Conservation (phyloP, 2,888 invertebrate species). For the Pemphredon lugubris region DNA sequence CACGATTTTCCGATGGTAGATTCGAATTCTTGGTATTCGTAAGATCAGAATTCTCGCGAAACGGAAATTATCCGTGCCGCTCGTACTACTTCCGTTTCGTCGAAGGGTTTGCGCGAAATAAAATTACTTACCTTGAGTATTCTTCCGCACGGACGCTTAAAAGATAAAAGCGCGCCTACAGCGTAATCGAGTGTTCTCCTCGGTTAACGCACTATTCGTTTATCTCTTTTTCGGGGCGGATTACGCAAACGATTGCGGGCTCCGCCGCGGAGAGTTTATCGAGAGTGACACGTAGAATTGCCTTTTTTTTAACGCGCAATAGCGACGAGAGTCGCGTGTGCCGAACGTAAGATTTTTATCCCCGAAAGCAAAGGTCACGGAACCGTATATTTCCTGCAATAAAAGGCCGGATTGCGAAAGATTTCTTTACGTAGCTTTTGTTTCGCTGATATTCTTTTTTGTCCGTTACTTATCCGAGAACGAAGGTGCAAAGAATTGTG, state of each 20-base stretch:
- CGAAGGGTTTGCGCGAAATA: too few relatives aligned
- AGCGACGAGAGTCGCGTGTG: constrained; percentile 22
- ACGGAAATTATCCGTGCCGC: too few relatives aligned
- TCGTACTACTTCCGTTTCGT: too few relatives aligned
- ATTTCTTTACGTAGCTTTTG: neutral
- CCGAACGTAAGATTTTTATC: constrained; percentile 15
- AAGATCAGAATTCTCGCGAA: too few relatives aligned
- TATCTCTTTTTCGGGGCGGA: constrained; percentile 33
- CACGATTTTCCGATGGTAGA: too few relatives aligned
- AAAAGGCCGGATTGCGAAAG: constrained; percentile 8
- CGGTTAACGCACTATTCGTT: constrained; percentile 34
- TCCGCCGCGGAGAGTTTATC: constrained; percentile 12
- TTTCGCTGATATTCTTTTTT: too few relatives aligned
- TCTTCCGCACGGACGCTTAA: constrained; percentile 20
- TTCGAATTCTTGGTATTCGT: too few relatives aligned
- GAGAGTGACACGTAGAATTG: neutral
- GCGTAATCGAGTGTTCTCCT: neutral
- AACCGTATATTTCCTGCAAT: constrained; percentile 36
- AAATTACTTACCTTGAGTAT: neutral
- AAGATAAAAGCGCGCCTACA: constrained; percentile 11
- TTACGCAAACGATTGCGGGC: constrained; percentile 30
- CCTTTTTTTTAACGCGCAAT: neutral
- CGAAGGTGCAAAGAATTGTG: too few relatives aligned
- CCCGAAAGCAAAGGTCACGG: constrained; percentile 35
- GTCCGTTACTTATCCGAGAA: too few relatives aligned